Conservation (phyloP, 2,797 vertebrate genomes). For the Tangara arthus region DNA sequence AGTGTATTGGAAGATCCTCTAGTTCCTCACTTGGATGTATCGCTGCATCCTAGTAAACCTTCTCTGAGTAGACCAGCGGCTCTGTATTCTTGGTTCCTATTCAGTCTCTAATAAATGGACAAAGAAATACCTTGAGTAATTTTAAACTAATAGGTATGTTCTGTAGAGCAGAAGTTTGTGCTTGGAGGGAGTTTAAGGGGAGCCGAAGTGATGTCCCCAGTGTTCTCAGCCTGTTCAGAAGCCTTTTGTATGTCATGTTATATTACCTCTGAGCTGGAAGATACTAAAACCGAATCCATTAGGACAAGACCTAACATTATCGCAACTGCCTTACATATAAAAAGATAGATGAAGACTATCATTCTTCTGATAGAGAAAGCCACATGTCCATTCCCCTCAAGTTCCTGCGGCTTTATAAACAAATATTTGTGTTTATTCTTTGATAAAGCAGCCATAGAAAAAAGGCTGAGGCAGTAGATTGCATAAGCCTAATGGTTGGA, state of each 20-base stretch:
- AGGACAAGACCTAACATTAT: constrained; percentile 46
- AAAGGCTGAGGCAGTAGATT: constrained; percentile 17
- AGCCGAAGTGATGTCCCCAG: background rate
- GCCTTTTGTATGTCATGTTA: constrained; percentile 39
- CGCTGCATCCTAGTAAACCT: background rate
- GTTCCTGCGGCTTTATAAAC: constrained; percentile 36
- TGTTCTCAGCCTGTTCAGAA: constrained; percentile 30
- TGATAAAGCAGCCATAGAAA: constrained; percentile 12
- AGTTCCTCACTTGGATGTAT: background rate
- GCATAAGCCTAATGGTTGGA: constrained; percentile 32
- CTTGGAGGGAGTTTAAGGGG: constrained; percentile 15
- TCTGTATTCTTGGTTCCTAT: background rate
- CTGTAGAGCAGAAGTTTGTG: constrained; percentile 23
- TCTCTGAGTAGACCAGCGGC: background rate
- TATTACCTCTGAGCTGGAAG: constrained; percentile 52
- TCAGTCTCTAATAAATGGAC: background rate
- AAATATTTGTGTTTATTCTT: constrained; percentile 38
- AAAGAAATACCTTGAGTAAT: background rate
- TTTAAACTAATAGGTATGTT: constrained; percentile 2
- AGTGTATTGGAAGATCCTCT: background rate
- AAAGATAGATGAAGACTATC: constrained; percentile 25
- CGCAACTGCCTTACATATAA: constrained; percentile 18
- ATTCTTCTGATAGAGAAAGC: constrained; percentile 21
- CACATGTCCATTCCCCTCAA: background rate
- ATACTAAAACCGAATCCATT: constrained; percentile 58